A percentile compares a stretch with the other conserved stretches of the same genome.
Conservation (phyloP, 2,797 vertebrate species). For the Forpus xanthops region DNA sequence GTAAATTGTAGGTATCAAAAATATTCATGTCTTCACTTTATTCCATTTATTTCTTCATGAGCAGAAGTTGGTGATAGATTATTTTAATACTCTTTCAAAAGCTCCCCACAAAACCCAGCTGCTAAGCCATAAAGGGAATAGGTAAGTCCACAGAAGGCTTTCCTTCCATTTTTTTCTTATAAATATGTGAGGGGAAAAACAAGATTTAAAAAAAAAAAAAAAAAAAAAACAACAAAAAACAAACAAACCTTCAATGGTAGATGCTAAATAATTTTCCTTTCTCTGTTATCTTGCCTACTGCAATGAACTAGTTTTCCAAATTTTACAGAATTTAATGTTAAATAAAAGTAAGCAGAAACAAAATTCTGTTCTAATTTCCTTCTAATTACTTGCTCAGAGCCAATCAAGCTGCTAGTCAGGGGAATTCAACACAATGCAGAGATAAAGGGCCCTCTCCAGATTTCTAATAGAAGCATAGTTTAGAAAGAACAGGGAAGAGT, state of each 20-base stretch:
- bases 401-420: conserved; percentile 1
- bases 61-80: neutral
- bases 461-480: neutral
- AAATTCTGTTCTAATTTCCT: conserved; percentile 27
- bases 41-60: neutral
- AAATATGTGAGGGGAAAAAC: neutral
- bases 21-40: neutral
- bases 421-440: neutral
- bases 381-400: conserved; percentile 39
- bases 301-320: neutral
- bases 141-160: conserved; percentile 16
- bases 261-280: conserved; percentile 30
- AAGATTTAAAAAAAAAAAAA: neutral
- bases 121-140: conserved; percentile 21
- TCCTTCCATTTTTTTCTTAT: neutral
- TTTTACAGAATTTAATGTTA: conserved; percentile 6
- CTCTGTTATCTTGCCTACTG: conserved; percentile 3
- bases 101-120: neutral
- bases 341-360: conserved; percentile 40
- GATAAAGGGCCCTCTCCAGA: neutral
- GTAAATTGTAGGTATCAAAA: neutral
- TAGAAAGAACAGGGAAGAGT: neutral
- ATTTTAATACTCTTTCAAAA: conserved; percentile 26
- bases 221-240: neutral
- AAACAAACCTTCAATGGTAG: neutral